Base-by-base conservation (phyloP, 1,140 invertebrate species). In the Papilio aristodemus region DNA sequence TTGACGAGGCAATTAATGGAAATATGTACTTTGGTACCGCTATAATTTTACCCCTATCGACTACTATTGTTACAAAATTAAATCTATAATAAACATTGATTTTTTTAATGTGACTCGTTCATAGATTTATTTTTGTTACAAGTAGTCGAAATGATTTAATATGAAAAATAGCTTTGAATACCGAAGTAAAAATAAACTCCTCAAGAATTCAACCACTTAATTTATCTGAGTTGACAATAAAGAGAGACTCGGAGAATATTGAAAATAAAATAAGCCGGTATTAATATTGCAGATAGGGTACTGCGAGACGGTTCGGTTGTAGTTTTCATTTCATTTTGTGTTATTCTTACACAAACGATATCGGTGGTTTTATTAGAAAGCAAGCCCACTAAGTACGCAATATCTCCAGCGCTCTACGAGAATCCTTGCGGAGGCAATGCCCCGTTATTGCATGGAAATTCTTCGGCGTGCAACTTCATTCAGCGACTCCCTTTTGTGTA, bases 401-500 rank as follows among this genome's bases (percentile, higher is more conserved):
- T 90, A 90, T 90, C 84, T 85, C 75, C 77, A 74, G 71, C 75
- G 73, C 75, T 80, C 80, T 72, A 75, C 72, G 83, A 83, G 86
- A 88, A 88, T 88, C 85, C 82, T 83, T 75, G 77, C 68, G 73
- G 78, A 83, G 77, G 78, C 80, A 77, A 80, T 79, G 83, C 81
- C 77, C 75, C 80, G 83, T 91, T 91, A 89, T 90, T 89, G 89
- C 87, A 91, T 88, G 85, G 86, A 89, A 87, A 91, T 90, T 86
- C 85, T 89, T 88, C 81, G 81, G 83, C 81, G 85, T 91, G 87
- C 87, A 91, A 91, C 89, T 90, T 87, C 87, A 90, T 90, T 86
- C 81, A 87, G 80, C 76, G 80, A 82, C 86, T 87, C 77, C 73
- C 86, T 87, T 87, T 86, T 85, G 84, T 86, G 85, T 89, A 88